Percentiles rank a stretch among this genome's conserved stretches.
Evolutionary conservation across 2,797 vertebrate genomes (phyloP).

Genomic region (Amblyraja radiata): DNA sequence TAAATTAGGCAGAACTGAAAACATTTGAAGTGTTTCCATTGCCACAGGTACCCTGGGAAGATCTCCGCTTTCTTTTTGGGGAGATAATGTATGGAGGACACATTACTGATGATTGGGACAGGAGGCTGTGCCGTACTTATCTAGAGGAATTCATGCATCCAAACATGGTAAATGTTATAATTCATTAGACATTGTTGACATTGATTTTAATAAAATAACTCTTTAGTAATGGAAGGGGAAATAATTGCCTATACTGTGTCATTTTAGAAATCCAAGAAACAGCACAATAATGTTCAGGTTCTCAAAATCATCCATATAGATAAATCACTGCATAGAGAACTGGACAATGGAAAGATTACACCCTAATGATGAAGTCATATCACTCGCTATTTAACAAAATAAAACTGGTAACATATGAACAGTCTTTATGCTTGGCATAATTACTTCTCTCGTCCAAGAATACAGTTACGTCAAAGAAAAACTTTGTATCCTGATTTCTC

Average conservation of each 20-base stretch:
- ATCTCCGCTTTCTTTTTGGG: conserved; percentile 68
- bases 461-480: neutral
- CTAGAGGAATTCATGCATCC: conserved; percentile 70
- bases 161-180: conserved; percentile 59
- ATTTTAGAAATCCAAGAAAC: neutral
- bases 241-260: neutral
- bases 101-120: conserved; percentile 68
- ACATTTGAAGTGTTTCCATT: neutral
- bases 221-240: neutral
- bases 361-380: neutral
- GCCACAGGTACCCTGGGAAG: conserved; percentile 67
- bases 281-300: neutral
- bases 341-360: neutral
- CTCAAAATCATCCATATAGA: neutral
- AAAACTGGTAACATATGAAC: neutral
- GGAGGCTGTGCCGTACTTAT: conserved; percentile 63
- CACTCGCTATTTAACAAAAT: neutral
- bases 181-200: neutral
- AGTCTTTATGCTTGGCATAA: neutral
- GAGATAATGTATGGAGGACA: conserved; percentile 75
- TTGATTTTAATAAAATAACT: neutral
- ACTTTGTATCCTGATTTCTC: neutral
- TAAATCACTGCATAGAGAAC: neutral
- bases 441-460: neutral
- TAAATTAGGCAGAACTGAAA: neutral